A percentile compares a stretch with the other conserved stretches of the same genome.
Conservation (phyloP, 30 jellyfish, hydroid and myxozoan species). For the Aurelia sp. region DNA sequence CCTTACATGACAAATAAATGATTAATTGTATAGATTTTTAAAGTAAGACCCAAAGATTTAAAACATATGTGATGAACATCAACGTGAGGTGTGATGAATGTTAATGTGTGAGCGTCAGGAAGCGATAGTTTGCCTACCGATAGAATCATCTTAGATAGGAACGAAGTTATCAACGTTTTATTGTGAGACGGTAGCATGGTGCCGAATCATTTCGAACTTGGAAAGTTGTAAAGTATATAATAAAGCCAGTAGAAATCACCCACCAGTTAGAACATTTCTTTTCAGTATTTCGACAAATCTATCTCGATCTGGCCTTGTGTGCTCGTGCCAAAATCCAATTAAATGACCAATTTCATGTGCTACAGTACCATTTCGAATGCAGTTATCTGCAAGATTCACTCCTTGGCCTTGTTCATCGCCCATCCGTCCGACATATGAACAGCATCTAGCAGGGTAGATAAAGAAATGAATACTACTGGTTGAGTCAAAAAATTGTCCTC, state of each 20-base stretch:
- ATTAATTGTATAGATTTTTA: no score
- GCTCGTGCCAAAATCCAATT: constrained; percentile 97
- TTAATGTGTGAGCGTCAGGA: no score
- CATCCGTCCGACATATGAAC: constrained; percentile 94
- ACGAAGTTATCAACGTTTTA: no score
- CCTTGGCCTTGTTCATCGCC: constrained; percentile 90
- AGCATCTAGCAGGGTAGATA: constrained; percentile 53
- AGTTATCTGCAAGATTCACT: constrained; percentile 71
- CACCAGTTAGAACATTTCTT: constrained; percentile 66
- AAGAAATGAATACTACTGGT: neutral
- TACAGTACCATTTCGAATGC: constrained; percentile 77
- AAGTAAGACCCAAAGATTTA: no score
- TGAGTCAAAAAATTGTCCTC: no score
- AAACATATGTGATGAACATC: no score
- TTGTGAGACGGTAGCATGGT: no score
- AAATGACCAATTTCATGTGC: constrained; percentile 87
- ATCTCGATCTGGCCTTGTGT: constrained; percentile 93
- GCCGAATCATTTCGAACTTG: neutral
- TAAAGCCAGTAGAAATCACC: neutral
- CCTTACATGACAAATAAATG: no score
- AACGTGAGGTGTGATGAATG: no score
- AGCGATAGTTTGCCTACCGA: no score
- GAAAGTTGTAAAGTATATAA: neutral
- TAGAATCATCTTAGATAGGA: no score
- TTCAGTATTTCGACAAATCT: constrained; percentile 52